These are phyloP conservation scores for Mycteria americana DNA, from an alignment of 2,797 vertebrate species.

Conservation along the genomic window DNA sequence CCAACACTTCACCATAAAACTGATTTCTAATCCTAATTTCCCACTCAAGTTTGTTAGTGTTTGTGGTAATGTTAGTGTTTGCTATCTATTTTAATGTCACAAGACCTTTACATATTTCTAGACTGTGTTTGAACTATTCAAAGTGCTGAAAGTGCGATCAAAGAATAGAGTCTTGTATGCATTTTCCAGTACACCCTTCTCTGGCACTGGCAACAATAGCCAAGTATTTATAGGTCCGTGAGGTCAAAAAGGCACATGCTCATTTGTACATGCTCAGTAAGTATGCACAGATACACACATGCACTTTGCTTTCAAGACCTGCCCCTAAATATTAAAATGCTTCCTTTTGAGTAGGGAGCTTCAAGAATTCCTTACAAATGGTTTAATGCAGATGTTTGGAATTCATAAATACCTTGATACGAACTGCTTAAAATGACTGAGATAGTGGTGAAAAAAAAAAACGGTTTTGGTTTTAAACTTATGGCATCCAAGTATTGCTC, in stretches of 20 bases:
- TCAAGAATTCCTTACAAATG: not conserved
- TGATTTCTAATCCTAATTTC: conserved; percentile 3
- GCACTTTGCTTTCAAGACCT: not conserved
- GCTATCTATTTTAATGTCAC: conserved; percentile 2
- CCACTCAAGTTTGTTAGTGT: not conserved
- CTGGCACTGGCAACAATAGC: not conserved
- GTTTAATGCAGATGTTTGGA: not conserved
- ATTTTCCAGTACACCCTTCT: not conserved
- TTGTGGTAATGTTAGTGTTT: not conserved
- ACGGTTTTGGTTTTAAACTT: not conserved
- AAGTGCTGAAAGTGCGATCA: conserved; percentile 66
- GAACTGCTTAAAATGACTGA: not conserved
- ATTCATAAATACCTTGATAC: conserved; percentile 11
- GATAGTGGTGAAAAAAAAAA: not conserved
- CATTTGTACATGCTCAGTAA: not conserved
- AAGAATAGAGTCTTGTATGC: not conserved
- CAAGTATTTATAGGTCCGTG: not conserved
- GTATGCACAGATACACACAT: not conserved
- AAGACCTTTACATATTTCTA: not conserved
- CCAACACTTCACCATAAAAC: conserved; percentile 22
- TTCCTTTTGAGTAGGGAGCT: not conserved
- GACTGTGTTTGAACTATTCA: conserved; percentile 43
- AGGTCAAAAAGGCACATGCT: not conserved
- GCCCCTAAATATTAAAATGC: not conserved
- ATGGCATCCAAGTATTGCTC: not conserved